These are phyloP conservation scores for Nephrotoma flavescens DNA, from an alignment of 2,888 invertebrate species.

Conservation along the genomic window DNA sequence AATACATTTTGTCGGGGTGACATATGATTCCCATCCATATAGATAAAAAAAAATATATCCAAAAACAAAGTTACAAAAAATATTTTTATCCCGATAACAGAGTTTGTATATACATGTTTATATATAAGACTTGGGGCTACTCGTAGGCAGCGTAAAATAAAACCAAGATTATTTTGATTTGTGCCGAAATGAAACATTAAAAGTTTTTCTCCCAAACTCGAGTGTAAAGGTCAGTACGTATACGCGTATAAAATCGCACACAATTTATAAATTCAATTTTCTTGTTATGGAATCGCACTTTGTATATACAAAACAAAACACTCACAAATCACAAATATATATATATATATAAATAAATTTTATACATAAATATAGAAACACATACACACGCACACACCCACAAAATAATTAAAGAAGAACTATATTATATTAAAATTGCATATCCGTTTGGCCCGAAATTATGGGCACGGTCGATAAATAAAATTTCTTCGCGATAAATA, in stretches of 20 bases:
- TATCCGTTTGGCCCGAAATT: background rate
- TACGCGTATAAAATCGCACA: background rate
- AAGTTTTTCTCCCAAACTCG: background rate
- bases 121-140: background rate
- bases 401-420: background rate
- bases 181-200: background rate
- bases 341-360: too few relatives aligned
- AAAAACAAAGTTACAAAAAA: background rate
- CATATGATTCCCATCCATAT: background rate
- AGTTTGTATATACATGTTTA: too few relatives aligned
- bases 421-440: too few relatives aligned
- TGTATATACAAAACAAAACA: background rate
- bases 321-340: background rate
- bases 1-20: background rate
- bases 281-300: background rate
- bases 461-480: background rate
- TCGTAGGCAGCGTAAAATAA: background rate
- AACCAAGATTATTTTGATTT: background rate
- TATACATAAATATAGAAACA: background rate
- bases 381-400: background rate
- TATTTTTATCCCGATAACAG: background rate
- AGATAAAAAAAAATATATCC: background rate
- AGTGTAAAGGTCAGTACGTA: background rate
- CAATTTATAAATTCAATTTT: background rate
- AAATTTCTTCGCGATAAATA: background rate